Base-by-base conservation (phyloP, 2,888 invertebrate species). In the Pollenia angustigena region DNA sequence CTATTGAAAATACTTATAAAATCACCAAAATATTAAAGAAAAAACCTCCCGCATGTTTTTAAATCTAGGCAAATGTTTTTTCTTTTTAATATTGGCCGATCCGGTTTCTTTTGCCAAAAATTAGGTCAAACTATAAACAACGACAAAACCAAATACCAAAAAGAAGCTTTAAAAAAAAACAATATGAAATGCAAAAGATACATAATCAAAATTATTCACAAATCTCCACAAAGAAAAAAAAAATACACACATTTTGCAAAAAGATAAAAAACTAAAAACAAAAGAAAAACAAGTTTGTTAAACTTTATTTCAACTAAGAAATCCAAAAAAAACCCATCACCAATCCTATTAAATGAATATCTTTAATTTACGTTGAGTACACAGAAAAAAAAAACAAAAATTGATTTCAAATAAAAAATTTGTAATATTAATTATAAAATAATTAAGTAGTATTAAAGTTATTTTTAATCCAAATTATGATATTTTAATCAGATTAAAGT, bases 261-360 rank as follows among this genome's bases (percentile, higher is more conserved):
- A 58, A 12, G 11, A 48, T 16, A 48, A 18, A 23, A 32, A 9
- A 46, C 6, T 6, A 60, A 23, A 56, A 23, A 32, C 14, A 69
- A 54, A 66, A 42, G 23, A 23, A 40, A 75, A 82, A 82, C 82
- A 48, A 62, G 82, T 82, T 82, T 75, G 16, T 32, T 60, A 52
- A 69, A 69, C 32, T 64, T 74, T 42, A 32, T 50, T 54, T 60
- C 4, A 46, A 14, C 16, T 2, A 56, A 72, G 16, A 54, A 54
- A 54, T 14, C 32, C 14, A 48, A 82, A 64, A 62, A 50, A 69
- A 50, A n/a, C 58, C 48, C 52, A 80, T 16, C 52, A 44, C 32
- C 10, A 16, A 42, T 18, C n/a, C 50, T 42, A 71, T 4, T n/a
- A 50, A 50, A 8, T 42, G 44, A 54, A 11, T 50, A 69, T 52